Evolutionary conservation across 1,140 invertebrate species (phyloP).

Genomic region (Lanistes nyassanus): DNA sequence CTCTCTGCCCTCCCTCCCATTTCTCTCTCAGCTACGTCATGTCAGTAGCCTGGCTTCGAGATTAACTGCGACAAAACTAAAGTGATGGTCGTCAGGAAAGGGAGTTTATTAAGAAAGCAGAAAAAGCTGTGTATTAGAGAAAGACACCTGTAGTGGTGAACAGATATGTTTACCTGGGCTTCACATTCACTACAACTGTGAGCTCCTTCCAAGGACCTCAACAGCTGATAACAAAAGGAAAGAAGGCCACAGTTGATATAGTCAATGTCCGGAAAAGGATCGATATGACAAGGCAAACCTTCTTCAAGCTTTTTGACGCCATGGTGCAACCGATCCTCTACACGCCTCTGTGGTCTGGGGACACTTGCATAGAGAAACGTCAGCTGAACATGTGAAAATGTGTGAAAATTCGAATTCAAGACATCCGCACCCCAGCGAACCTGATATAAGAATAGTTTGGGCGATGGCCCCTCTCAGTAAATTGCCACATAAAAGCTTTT

Average conservation of each 20-base stretch:
- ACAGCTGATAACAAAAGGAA: not conserved
- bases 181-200: slow-evolving; percentile 3
- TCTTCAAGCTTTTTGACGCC: slow-evolving; percentile 7
- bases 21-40: not conserved
- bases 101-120: too few relatives aligned
- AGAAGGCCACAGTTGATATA: not conserved
- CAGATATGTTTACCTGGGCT: slow-evolving; percentile 2
- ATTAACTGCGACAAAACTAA: not conserved
- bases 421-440: too few relatives aligned
- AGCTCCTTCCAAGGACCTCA: not conserved
- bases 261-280: not conserved
- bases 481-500: too few relatives aligned
- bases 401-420: too few relatives aligned
- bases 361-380: too few relatives aligned
- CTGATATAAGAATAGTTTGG: too few relatives aligned
- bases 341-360: slow-evolving; percentile 1
- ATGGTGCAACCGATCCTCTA: not conserved
- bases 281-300: not conserved
- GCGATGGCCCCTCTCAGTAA: too few relatives aligned
- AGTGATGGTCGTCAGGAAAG: too few relatives aligned
- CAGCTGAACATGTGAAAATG: too few relatives aligned
- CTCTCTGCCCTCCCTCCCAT: not conserved
- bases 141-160: not conserved
- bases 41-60: not conserved
- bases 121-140: too few relatives aligned